Conservation (phyloP, 2,113 vertebrate genomes). For the Microtus oregoni region DNA sequence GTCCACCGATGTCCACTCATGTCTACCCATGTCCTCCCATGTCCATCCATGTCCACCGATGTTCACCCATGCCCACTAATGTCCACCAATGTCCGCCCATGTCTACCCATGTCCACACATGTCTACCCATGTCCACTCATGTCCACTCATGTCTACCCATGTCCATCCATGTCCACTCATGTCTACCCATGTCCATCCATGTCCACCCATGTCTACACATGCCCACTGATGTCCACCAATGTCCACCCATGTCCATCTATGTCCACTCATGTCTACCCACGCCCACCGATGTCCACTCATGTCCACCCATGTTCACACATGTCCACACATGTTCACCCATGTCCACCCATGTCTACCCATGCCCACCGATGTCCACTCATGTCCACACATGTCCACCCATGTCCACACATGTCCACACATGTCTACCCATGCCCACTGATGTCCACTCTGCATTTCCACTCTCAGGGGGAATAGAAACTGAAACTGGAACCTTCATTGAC, state of each 20-base stretch:
- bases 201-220: not conserved
- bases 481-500: too few relatives aligned
- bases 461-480: rapidly evolving
- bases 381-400: not conserved
- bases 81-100: too few relatives aligned
- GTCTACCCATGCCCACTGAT: not conserved
- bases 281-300: rapidly evolving
- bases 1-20: rapidly evolving
- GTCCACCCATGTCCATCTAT: not conserved
- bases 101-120: not conserved
- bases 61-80: too few relatives aligned
- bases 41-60: not conserved
- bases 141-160: rapidly evolving
- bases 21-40: not conserved
- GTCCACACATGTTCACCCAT: not conserved
- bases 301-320: rapidly evolving
- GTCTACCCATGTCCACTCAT: rapidly evolving
- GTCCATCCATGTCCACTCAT: not conserved
- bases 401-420: rapidly evolving
- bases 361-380: not conserved
- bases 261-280: not conserved
- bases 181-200: too few relatives aligned
- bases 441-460: not conserved
- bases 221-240: too few relatives aligned
- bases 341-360: not conserved